phyloP scores from a whole-genome alignment of 2,113 vertebrate species.

The Scopus umbretta region DNA sequence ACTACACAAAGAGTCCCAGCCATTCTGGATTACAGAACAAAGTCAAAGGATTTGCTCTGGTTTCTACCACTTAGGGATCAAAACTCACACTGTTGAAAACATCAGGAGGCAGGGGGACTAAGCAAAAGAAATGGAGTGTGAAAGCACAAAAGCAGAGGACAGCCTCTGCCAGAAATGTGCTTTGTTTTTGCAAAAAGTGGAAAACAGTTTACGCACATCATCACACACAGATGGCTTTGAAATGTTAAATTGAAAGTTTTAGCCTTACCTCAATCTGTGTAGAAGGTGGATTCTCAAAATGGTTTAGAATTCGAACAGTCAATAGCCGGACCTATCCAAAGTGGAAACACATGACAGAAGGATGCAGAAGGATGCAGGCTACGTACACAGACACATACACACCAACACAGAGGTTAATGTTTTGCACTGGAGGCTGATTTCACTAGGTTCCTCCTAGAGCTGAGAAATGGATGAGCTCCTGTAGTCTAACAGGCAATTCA shows the following conservation, averaged over 20 bases:
- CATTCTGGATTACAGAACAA: not conserved
- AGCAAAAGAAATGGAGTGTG: not conserved
- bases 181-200: not conserved
- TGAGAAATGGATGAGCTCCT: not conserved
- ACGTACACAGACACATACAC: not conserved
- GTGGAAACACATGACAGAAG: not conserved
- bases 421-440: not conserved
- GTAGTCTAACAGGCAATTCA: not conserved
- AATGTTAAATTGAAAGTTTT: not conserved
- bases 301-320: constrained; percentile 88
- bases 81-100: not conserved
- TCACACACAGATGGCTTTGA: not conserved
- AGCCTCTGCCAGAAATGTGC: not conserved
- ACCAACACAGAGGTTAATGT: not conserved
- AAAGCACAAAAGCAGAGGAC: not conserved
- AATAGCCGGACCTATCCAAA: constrained; percentile 84
- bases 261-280: constrained; percentile 77
- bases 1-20: not conserved
- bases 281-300: constrained; percentile 81
- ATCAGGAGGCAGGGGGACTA: not conserved
- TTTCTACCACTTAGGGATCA: not conserved
- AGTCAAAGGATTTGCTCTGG: not conserved
- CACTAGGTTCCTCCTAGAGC: not conserved
- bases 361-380: not conserved
- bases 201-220: not conserved